Base-by-base conservation (phyloP, 2,888 invertebrate genomes). In the Trisateles emortualis region DNA sequence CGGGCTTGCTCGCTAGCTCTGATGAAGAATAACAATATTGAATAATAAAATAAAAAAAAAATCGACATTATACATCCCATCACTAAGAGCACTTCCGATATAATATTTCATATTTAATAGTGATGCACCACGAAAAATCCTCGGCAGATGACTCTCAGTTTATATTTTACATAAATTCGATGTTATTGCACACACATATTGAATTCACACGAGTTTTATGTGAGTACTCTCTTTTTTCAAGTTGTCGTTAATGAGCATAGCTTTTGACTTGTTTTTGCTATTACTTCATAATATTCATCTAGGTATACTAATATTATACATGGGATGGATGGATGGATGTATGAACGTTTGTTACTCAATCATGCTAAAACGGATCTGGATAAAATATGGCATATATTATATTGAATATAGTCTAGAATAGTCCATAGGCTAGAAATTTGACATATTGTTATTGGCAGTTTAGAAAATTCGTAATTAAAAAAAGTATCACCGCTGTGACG, bases 81-180 rank as follows among this genome's bases (percentile, higher is more conserved):
- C 82, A 51, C 83, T 84, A 78, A 29, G 32, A 60, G 61, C 69
- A 72, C 74, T 84, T 79, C 79, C 87, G 78, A 87, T 88, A 86
- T 87, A 83, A 88, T 86, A 88, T 88, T 86, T 86, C 83, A 87
- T 78, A 87, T 87, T 86, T 84, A 88, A 88, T 87, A 88, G 87
- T 84, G 88, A 86, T 86, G 87, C 77, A 72, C 81, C 70, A 76
- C 77, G 79, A 84, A 86, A 88, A 87, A 85, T 83, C 82, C 78
- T 68, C 72, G 72, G 62, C 83, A 83, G 83, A 81, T 83, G 81
- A 76, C 83, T 78, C 76, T 73, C 64, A 52, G 68, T 65, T 70
- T 66, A 68, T 68, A 75, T 77, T 76, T 70, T 61, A 71, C 58
- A 59, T 55, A 61, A 67, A 67, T 68, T 67, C 68, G 52, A 62